These are phyloP conservation scores for Notolabrus celidotus DNA, from an alignment of 2,797 vertebrate species.

Conservation along the genomic window DNA sequence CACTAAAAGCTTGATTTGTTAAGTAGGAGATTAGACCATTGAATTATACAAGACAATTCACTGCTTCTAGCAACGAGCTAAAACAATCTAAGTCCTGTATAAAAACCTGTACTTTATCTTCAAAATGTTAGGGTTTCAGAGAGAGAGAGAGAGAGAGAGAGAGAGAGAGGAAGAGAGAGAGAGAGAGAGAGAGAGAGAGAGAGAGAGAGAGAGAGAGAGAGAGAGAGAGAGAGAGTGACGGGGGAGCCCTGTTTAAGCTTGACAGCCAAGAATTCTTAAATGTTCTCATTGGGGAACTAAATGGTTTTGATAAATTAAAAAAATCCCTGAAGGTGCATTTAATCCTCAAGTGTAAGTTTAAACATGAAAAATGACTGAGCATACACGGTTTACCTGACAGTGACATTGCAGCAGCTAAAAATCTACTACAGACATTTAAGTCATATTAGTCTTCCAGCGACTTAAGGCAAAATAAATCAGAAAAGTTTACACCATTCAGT, in stretches of 20 bases:
- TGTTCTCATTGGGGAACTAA: neutral
- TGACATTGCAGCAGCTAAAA: slow-evolving; percentile 12
- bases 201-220: neutral
- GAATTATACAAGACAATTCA: neutral
- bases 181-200: too few relatives aligned
- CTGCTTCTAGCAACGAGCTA: neutral
- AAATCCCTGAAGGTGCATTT: neutral
- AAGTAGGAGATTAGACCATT: slow-evolving; percentile 8
- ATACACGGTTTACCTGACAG: slow-evolving; percentile 3
- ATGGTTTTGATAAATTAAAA: slow-evolving; percentile 17
- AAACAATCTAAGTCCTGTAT: neutral
- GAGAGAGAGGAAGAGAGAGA: too few relatives aligned
- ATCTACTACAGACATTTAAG: slow-evolving; percentile 15
- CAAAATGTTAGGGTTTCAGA: neutral
- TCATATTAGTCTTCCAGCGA: slow-evolving; percentile 26
- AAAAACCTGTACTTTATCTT: neutral
- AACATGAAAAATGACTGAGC: slow-evolving; percentile 2
- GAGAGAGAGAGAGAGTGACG: too few relatives aligned
- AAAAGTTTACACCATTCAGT: slow-evolving; percentile 46
- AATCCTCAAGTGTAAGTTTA: slow-evolving; percentile 4
- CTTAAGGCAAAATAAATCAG: neutral
- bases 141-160: neutral
- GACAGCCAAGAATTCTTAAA: neutral
- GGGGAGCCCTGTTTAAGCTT: neutral
- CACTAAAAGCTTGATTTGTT: slow-evolving; percentile 7